phyloP scores from a whole-genome alignment of 2,113 vertebrate species.

The Perognathus longimembris region DNA sequence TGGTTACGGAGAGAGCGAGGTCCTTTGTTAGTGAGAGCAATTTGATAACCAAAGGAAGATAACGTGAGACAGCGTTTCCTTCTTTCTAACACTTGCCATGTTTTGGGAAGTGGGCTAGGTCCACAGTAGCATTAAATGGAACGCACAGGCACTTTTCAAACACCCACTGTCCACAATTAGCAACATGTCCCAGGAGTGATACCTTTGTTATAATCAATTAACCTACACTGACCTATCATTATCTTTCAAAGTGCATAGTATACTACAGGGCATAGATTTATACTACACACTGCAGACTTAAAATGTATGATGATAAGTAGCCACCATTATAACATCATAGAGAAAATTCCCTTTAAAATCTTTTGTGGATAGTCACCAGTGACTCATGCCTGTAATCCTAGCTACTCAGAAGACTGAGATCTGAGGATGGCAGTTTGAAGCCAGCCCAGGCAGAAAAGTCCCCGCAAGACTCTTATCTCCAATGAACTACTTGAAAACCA shows the following conservation, averaged over 20 bases:
- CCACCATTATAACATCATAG: no score
- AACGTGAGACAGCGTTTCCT: background rate
- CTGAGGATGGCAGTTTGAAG: no score
- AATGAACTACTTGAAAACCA: no score
- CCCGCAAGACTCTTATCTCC: no score
- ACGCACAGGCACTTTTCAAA: background rate
- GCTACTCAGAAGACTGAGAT: no score
- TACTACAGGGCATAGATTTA: background rate
- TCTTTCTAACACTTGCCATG: background rate
- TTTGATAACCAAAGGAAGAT: background rate
- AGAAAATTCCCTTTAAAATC: background rate
- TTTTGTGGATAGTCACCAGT: no score
- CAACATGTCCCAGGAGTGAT: no score
- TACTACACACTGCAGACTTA: background rate
- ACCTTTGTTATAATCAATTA: background rate
- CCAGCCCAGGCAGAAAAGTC: no score
- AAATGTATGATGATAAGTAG: background rate
- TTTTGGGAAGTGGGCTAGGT: background rate
- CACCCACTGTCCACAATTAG: background rate
- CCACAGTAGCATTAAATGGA: background rate
- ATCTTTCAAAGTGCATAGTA: background rate
- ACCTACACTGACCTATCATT: background rate
- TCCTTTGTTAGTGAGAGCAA: accelerated
- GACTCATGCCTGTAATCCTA: no score
- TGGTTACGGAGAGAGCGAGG: no score